These are phyloP conservation scores for Cyclopterus lumpus DNA, from an alignment of 2,797 vertebrate species.

Conservation along the genomic window DNA sequence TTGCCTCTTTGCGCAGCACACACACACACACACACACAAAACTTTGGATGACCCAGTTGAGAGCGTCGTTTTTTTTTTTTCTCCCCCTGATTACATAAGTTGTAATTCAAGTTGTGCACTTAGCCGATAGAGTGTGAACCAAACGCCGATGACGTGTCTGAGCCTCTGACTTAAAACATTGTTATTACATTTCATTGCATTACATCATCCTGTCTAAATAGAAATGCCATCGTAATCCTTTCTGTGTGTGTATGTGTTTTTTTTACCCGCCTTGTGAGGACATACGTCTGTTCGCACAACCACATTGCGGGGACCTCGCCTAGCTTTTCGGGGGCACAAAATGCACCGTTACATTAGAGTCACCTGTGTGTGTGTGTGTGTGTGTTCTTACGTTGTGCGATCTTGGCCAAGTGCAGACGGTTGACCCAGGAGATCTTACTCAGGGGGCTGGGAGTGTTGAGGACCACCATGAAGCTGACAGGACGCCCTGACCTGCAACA, in stretches of 20 bases:
- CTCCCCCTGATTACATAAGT: constrained; percentile 50
- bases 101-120: constrained; percentile 22
- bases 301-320: background rate
- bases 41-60: constrained; percentile 39
- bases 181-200: constrained; percentile 60
- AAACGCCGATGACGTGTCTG: constrained; percentile 48
- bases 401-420: constrained; percentile 93
- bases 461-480: constrained; percentile 95
- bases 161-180: constrained; percentile 45
- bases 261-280: background rate
- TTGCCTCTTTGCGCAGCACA: constrained; percentile 15
- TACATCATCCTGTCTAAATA: constrained; percentile 70
- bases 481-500: constrained; percentile 91
- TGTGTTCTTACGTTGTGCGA: constrained; percentile 82
- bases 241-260: constrained; percentile 10
- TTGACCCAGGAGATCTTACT: constrained; percentile 99
- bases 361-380: constrained; percentile 3
- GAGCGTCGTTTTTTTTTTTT: constrained; percentile 1
- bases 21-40: too few relatives aligned
- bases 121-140: constrained; percentile 36
- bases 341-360: background rate
- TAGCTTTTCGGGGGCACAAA: too few relatives aligned
- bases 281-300: background rate
- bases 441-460: constrained; percentile 93
- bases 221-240: constrained; percentile 51